These are phyloP conservation scores for Mycetomoellerius zeteki DNA, from an alignment of 1,140 invertebrate genomes.

Conservation along the genomic window DNA sequence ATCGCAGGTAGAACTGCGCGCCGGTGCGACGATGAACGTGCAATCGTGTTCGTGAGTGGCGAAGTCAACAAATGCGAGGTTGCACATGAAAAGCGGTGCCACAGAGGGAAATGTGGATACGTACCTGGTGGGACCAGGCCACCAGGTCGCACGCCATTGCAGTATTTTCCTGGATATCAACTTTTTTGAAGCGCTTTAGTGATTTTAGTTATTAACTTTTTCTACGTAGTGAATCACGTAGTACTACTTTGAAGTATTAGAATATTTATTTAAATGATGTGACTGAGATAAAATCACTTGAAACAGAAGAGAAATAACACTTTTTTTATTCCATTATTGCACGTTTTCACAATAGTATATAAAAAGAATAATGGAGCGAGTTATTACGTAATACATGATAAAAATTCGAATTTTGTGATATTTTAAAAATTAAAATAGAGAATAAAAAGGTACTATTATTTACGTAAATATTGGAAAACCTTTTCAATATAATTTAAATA, in stretches of 20 bases:
- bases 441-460: not conserved
- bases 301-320: not conserved
- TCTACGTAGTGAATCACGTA: not conserved
- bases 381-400: not conserved
- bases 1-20: slow-evolving; percentile 58
- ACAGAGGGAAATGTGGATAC: slow-evolving; percentile 36
- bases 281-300: not conserved
- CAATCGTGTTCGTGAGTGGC: slow-evolving; percentile 28
- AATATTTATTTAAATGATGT: not conserved
- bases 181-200: not conserved
- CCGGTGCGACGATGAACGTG: slow-evolving; percentile 49
- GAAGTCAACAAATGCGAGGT: slow-evolving; percentile 54
- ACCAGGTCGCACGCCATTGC: slow-evolving; percentile 62
- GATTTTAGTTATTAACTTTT: slow-evolving; percentile 15
- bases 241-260: not conserved
- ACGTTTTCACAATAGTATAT: not conserved
- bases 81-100: slow-evolving; percentile 38
- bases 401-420: not conserved
- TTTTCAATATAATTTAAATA: not conserved
- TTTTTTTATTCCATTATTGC: not conserved
- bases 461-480: not conserved
- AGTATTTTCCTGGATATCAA: slow-evolving; percentile 46
- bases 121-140: slow-evolving; percentile 61
- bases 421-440: not conserved
- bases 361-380: not conserved